Percentiles rank a stretch among this genome's conserved stretches.
Conservation (phyloP, 2,797 vertebrate genomes). For the Cryptoblepharus egeriae region DNA sequence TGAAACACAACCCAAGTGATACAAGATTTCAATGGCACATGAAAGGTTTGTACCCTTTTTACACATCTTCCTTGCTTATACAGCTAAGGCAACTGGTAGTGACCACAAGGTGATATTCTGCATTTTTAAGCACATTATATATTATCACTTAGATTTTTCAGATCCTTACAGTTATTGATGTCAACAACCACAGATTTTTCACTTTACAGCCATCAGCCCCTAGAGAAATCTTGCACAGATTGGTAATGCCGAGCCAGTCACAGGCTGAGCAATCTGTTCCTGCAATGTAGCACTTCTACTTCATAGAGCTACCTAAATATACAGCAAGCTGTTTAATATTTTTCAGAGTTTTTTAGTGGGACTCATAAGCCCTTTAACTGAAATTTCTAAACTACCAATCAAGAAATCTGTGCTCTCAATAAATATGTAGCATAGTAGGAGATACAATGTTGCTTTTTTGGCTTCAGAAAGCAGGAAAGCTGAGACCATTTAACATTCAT, state of each 20-base stretch:
- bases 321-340: slow-evolving; percentile 38
- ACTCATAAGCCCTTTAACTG: slow-evolving; percentile 12
- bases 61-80: not conserved
- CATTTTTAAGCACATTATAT: slow-evolving; percentile 10
- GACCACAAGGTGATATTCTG: slow-evolving; percentile 27
- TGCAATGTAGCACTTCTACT: slow-evolving; percentile 16
- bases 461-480: slow-evolving; percentile 53
- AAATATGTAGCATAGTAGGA: slow-evolving; percentile 40
- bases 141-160: slow-evolving; percentile 38
- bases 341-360: no score
- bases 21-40: not conserved
- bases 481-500: slow-evolving; percentile 2
- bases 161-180: accelerated
- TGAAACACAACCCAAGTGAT: not conserved
- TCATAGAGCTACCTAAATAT: slow-evolving; percentile 44
- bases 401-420: slow-evolving; percentile 1
- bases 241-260: slow-evolving; percentile 59
- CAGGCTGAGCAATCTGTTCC: slow-evolving; percentile 64
- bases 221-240: slow-evolving; percentile 64
- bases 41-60: not conserved
- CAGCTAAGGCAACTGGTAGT: not conserved
- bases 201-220: slow-evolving; percentile 39
- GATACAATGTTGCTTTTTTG: slow-evolving; percentile 42
- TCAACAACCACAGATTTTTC: slow-evolving; percentile 15
- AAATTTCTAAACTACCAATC: slow-evolving; percentile 17